Percentiles rank a stretch among this genome's conserved stretches.
Conservation (phyloP, 2,113 vertebrate genomes). For the Fregetta grallaria region DNA sequence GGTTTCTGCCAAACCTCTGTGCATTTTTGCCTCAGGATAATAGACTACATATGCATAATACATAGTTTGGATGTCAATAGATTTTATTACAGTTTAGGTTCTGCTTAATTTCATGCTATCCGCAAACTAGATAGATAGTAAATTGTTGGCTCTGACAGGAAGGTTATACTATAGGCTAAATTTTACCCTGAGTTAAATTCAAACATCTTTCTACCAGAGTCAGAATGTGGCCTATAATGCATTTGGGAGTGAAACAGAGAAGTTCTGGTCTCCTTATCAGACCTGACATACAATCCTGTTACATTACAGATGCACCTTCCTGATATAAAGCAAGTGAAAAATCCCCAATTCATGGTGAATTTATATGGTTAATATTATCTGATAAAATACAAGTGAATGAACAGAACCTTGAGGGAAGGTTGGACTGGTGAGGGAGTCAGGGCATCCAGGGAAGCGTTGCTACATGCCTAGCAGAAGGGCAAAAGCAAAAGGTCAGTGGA, state of each 20-base stretch:
- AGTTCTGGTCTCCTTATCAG: not conserved
- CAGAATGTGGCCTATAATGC: not conserved
- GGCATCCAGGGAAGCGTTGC: not conserved
- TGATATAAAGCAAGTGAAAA: constrained; percentile 34
- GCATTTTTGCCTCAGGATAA: constrained; percentile 40
- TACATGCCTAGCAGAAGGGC: not conserved
- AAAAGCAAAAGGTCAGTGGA: not conserved
- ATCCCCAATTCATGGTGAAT: not conserved
- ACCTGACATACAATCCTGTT: not conserved
- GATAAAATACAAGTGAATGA: constrained; percentile 10
- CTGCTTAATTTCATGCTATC: constrained; percentile 41
- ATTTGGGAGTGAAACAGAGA: not conserved
- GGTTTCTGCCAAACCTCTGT: constrained; percentile 9
- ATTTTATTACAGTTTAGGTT: constrained; percentile 58
- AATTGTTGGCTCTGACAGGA: constrained; percentile 17
- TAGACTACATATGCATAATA: constrained; percentile 41
- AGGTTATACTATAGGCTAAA: not conserved
- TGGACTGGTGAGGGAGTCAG: not conserved
- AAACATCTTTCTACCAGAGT: not conserved
- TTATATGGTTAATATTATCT: constrained; percentile 21
- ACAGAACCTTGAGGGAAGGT: not conserved
- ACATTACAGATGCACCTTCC: not conserved
- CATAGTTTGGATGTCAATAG: constrained; percentile 45
- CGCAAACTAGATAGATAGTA: not conserved
- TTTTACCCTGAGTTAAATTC: not conserved